Base-by-base conservation (phyloP, 2,888 invertebrate species). In the Macrosoma leucophasiata region DNA sequence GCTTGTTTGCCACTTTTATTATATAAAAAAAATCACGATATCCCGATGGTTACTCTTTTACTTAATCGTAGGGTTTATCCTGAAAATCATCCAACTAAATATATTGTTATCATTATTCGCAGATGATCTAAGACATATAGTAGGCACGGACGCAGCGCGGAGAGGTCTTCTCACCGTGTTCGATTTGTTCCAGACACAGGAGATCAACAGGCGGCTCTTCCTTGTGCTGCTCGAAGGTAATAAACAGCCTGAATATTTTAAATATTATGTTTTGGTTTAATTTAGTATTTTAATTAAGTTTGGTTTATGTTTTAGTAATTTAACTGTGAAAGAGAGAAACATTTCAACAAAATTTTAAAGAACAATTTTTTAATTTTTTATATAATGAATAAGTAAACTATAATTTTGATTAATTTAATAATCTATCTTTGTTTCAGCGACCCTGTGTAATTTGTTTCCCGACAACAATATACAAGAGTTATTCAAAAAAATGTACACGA, bases 101-200 rank as follows among this genome's bases (percentile, higher is more conserved):
- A n/a, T n/a, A n/a, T n/a, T n/a, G n/a, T n/a, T n/a, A n/a, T n/a
- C n/a, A n/a, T n/a, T n/a, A n/a, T n/a, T n/a, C 78, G 12, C 77
- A 89, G 96, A 97, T 75, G 96, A 97, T 68, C 76, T 97, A 39
- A 90, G 93, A 52, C 93, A 94, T 60, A 90, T 97, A 50, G 91
- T 97, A 36, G 97, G 97, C 1, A 91, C 92, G 23, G 95, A 96
- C 60, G 94, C 95, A 2, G 93, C 94, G 2, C 86, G 94, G 12
- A 87, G 92, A 49, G 96, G 96, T 3, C 82, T 95, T 8, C 78
- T 94, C 32, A 90, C 92, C 8, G 90, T 96, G 13, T 96, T 96
- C 67, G 94, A 95, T 58, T 86, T 96, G 55, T 93, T 96, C 55
- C 97, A 97, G 82, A 90, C 92, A 50, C 90, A 92, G 47, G 89